Evolutionary conservation across 2,797 vertebrate species (phyloP).

Genomic region (Coreius guichenoti): DNA sequence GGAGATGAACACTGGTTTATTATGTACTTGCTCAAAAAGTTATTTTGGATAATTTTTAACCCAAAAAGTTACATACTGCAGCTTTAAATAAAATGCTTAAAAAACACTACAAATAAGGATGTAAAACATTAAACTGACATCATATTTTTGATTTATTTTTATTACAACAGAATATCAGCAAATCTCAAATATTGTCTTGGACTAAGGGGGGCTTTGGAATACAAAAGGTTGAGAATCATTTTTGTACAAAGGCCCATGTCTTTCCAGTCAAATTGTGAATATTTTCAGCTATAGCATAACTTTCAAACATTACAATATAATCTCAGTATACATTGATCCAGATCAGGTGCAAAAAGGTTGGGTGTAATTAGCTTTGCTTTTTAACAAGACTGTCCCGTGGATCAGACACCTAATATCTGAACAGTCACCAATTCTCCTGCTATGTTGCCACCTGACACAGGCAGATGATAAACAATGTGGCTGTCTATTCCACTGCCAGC

Average conservation of each 20-base stretch:
- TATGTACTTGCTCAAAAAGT: too few species aligned
- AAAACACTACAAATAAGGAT: too few species aligned
- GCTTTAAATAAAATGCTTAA: too few species aligned
- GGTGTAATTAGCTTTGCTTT: conserved; percentile 31
- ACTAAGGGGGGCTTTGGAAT: neutral
- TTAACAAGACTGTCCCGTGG: conserved; percentile 45
- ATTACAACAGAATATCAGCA: too few species aligned
- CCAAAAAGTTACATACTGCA: too few species aligned
- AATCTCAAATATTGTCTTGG: neutral
- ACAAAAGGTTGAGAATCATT: neutral
- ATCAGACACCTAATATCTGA: conserved; percentile 31
- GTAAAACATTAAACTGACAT: too few species aligned
- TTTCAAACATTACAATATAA: neutral
- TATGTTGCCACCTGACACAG: conserved; percentile 50
- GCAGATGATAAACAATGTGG: conserved; percentile 38
- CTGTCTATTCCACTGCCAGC: conserved; percentile 9
- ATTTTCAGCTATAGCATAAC: neutral
- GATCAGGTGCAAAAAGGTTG: conserved; percentile 36
- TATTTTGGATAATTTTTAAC: too few species aligned
- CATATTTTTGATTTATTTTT: too few species aligned
- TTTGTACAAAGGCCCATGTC: neutral
- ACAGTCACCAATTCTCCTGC: conserved; percentile 25
- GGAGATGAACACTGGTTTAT: too few species aligned
- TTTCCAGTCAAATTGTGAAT: neutral
- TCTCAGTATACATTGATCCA: conserved; percentile 21